phyloP scores from a whole-genome alignment of 1,140 invertebrate genomes.

The Rhyzopertha dominica region DNA sequence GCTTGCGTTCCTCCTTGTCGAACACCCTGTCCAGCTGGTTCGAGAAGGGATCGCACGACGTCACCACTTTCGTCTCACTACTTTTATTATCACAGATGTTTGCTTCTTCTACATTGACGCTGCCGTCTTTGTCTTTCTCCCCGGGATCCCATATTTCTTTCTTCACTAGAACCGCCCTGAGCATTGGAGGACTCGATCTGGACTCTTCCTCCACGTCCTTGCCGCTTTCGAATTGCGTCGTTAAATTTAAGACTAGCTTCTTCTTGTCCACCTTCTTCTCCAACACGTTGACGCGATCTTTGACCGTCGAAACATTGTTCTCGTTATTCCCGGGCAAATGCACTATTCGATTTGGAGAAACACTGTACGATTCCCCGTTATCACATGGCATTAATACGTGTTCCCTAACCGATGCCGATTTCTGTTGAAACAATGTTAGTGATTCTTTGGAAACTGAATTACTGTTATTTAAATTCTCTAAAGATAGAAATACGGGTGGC shows the following conservation, averaged over 20 bases:
- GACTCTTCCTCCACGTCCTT: constrained; percentile 13
- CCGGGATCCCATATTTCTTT: constrained; percentile 61
- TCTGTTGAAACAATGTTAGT: constrained; percentile 18
- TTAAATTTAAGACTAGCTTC: constrained; percentile 61
- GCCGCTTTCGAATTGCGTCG: constrained; percentile 38
- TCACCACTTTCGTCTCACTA: constrained; percentile 31
- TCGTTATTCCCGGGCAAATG: constrained; percentile 52
- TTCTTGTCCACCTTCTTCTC: constrained; percentile 55
- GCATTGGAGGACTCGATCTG: constrained; percentile 21
- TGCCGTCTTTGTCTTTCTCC: constrained; percentile 39
- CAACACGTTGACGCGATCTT: constrained; percentile 60
- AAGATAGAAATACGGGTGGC: constrained; percentile 54
- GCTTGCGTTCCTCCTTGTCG: constrained; percentile 64
- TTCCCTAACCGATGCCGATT: constrained; percentile 45
- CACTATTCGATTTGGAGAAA: constrained; percentile 83
- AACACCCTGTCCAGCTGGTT: constrained; percentile 66
- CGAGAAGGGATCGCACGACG: constrained; percentile 62
- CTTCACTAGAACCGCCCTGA: constrained; percentile 47
- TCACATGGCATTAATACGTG: constrained; percentile 77
- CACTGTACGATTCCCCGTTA: constrained; percentile 79
- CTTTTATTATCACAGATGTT: constrained; percentile 25
- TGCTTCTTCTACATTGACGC: constrained; percentile 3
- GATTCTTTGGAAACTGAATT: constrained; percentile 33
- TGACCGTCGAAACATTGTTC: constrained; percentile 41
- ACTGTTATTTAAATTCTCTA: constrained; percentile 60